Conservation (phyloP, 1,140 invertebrate species). For the Drosophila arawakana region DNA sequence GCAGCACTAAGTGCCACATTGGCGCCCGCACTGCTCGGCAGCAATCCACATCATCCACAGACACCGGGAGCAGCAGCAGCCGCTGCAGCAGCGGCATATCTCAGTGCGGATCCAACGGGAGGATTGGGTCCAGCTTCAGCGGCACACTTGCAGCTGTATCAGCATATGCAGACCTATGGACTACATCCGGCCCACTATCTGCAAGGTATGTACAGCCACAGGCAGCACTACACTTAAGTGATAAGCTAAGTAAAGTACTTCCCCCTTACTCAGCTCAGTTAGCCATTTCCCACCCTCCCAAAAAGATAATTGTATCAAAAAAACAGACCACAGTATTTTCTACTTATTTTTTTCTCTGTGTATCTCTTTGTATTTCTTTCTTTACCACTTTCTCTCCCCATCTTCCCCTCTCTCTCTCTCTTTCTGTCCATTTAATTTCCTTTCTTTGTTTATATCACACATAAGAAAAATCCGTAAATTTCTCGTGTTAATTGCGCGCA, state of each 20-base stretch:
- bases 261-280: conserved; percentile 30
- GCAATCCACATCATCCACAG: conserved; percentile 53
- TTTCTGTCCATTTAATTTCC: conserved; percentile 8
- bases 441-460: conserved; percentile 53
- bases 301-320: conserved; percentile 20
- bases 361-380: conserved; percentile 11
- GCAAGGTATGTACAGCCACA: conserved; percentile 85
- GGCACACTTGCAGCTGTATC: conserved; percentile 89
- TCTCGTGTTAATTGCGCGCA: conserved; percentile 43
- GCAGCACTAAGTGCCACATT: conserved; percentile 52
- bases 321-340: conserved; percentile 28
- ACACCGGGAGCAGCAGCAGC: conserved; percentile 58
- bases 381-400: not conserved
- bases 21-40: conserved; percentile 51
- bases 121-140: conserved; percentile 84
- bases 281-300: conserved; percentile 24
- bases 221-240: not conserved
- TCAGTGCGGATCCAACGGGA: conserved; percentile 84
- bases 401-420: conserved; percentile 3
- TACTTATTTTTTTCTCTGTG: conserved; percentile 9
- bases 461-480: conserved; percentile 23
- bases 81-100: conserved; percentile 62
- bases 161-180: conserved; percentile 91
- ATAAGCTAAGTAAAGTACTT: conserved; percentile 16
- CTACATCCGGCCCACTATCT: conserved; percentile 90